Conservation (phyloP, 2,888 invertebrate genomes). For the Acronicta psi region DNA sequence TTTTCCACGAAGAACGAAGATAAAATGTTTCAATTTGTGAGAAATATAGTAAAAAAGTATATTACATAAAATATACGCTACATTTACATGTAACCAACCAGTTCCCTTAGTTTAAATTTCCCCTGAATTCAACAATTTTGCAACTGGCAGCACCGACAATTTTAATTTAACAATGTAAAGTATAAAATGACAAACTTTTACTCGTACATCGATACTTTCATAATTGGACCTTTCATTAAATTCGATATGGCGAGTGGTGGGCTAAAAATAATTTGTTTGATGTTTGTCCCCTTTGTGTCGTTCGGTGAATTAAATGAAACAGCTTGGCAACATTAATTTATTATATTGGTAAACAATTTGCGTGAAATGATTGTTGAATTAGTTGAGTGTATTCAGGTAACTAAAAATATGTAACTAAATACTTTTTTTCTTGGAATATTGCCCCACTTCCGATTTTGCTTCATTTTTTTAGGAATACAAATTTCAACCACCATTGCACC, state of each 20-base stretch:
- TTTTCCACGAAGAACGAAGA: no score
- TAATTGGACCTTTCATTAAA: slow-evolving; percentile 34
- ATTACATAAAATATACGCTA: no score
- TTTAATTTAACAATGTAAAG: slow-evolving; percentile 26
- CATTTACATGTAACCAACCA: no score
- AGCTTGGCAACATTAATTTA: slow-evolving; percentile 32
- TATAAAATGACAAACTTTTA: slow-evolving; percentile 14
- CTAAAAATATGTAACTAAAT: no score
- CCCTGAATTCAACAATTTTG: background rate
- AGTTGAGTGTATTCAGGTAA: no score
- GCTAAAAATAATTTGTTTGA: slow-evolving; percentile 41
- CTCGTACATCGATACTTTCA: slow-evolving; percentile 20
- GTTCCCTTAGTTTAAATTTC: background rate
- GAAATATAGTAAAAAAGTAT: no score
- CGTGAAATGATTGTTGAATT: background rate
- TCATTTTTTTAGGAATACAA: no score
- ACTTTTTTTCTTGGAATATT: no score
- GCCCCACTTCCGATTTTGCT: no score
- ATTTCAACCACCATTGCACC: no score
- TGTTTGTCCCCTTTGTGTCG: slow-evolving; percentile 38
- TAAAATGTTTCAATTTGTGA: no score
- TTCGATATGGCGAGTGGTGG: slow-evolving; percentile 25
- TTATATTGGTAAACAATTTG: slow-evolving; percentile 32
- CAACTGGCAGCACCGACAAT: background rate
- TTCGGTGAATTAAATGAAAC: slow-evolving; percentile 22